Conservation (phyloP, 2,113 vertebrate genomes). For the Pseudorasbora parva region DNA sequence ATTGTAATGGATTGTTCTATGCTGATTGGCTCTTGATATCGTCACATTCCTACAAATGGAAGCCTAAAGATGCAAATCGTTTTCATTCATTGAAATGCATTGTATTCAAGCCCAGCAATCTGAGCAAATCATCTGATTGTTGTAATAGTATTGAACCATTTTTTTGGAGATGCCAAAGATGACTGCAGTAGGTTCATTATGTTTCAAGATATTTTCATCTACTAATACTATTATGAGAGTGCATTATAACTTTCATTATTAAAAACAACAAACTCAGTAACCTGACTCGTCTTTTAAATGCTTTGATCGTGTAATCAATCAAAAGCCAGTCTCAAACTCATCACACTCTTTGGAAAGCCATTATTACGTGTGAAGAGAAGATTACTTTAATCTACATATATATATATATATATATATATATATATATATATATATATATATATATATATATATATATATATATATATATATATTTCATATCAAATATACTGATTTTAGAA, state of each 20-base stretch:
- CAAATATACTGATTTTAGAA: not conserved
- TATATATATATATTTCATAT: too few species aligned
- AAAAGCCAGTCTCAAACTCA: constrained; percentile 64
- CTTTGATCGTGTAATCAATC: constrained; percentile 70
- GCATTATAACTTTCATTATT: constrained; percentile 68
- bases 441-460: too few species aligned
- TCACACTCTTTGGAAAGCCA: constrained; percentile 16
- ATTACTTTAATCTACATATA: not conserved
- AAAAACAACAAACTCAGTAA: constrained; percentile 65
- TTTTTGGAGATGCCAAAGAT: constrained; percentile 39
- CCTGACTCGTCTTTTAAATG: constrained; percentile 68
- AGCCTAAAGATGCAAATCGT: constrained; percentile 53
- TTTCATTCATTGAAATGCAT: constrained; percentile 54
- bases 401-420: too few species aligned
- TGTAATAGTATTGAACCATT: constrained; percentile 54
- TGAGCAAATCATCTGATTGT: constrained; percentile 46
- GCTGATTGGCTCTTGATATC: constrained; percentile 47
- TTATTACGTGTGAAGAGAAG: not conserved
- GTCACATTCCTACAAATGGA: constrained; percentile 41
- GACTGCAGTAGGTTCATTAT: constrained; percentile 56
- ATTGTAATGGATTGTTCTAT: constrained; percentile 48
- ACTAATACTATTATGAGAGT: constrained; percentile 63
- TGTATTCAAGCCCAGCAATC: constrained; percentile 49
- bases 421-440: too few species aligned
- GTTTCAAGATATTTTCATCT: constrained; percentile 54